Conservation (phyloP, 2,888 invertebrate species). For the Pheosia gnoma region DNA sequence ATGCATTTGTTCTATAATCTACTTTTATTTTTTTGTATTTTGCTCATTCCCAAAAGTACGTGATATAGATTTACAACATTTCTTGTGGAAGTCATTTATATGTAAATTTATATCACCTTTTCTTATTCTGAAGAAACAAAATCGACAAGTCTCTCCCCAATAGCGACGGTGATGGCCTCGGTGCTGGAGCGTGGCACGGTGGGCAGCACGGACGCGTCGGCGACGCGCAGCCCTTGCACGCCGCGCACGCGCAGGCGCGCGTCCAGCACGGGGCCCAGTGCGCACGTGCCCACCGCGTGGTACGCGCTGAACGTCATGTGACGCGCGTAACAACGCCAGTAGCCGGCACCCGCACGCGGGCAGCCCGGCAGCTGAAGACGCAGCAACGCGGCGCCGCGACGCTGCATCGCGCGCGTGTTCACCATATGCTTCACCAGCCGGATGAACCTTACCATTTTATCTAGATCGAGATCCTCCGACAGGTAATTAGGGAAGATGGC, state of each 20-base stretch:
- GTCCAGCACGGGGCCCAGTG: conserved; percentile 58
- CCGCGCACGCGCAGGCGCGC: conserved; percentile 53
- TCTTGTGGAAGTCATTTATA: too few species aligned
- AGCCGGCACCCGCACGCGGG: conserved; percentile 34
- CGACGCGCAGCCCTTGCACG: conserved; percentile 51
- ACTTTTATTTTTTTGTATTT: too few species aligned
- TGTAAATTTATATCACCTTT: too few species aligned
- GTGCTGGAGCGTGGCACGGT: conserved; percentile 54
- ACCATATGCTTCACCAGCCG: conserved; percentile 42
- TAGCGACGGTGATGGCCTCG: conserved; percentile 56
- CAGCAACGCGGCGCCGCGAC: conserved; percentile 44
- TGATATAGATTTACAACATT: too few species aligned
- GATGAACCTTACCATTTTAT: conserved; percentile 50
- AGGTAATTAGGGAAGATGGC: conserved; percentile 59
- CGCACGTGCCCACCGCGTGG: conserved; percentile 60
- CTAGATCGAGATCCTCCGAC: conserved; percentile 49
- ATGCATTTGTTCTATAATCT: too few species aligned
- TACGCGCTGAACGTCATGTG: conserved; percentile 59
- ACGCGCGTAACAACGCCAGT: conserved; percentile 64
- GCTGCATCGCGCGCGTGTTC: conserved; percentile 24
- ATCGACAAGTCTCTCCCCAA: conserved; percentile 59
- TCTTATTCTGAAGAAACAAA: conserved; percentile 28
- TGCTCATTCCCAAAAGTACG: too few species aligned
- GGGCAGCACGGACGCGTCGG: conserved; percentile 56
- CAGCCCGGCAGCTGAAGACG: conserved; percentile 48